Evolutionary conservation across 2,888 invertebrate genomes (phyloP).

Genomic region (Parasteatoda lunata): DNA sequence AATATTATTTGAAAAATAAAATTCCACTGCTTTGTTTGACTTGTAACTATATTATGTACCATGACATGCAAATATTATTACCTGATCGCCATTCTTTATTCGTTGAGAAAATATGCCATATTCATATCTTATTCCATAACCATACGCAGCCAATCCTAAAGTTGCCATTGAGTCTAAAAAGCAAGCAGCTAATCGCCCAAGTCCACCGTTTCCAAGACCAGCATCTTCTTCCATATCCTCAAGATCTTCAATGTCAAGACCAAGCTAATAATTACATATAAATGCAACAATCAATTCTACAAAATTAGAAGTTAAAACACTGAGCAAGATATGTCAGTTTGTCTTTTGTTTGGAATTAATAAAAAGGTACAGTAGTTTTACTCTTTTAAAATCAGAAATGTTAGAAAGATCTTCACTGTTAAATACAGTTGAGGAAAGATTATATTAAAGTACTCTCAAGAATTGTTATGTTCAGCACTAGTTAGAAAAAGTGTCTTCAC

Average conservation of each 20-base stretch:
- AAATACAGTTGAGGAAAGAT: too few species aligned
- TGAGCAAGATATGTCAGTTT: too few species aligned
- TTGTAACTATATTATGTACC: too few species aligned
- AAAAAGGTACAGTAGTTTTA: background rate
- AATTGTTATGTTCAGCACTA: too few species aligned
- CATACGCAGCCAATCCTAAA: slow-evolving; percentile 97
- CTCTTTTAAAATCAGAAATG: too few species aligned
- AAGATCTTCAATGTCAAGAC: slow-evolving; percentile 96
- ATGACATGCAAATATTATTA: slow-evolving; percentile 71
- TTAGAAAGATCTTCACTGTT: too few species aligned
- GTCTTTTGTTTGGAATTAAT: background rate
- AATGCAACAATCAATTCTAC: too few species aligned
- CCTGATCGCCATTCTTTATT: slow-evolving; percentile 94
- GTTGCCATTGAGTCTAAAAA: slow-evolving; percentile 99
- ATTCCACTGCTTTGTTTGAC: too few species aligned
- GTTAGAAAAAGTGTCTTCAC: too few species aligned
- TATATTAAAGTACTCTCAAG: too few species aligned
- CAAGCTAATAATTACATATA: slow-evolving; percentile 78
- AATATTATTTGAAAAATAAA: too few species aligned
- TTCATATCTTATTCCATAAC: slow-evolving; percentile 98
- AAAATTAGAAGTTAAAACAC: too few species aligned
- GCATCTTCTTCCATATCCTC: slow-evolving; percentile 99
- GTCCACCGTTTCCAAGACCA: slow-evolving; percentile 97
- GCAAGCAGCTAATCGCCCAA: slow-evolving; percentile 97
- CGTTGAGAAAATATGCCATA: slow-evolving; percentile 99